Conservation (phyloP, 2,113 vertebrate species). For the Anser brachyrhynchus region DNA sequence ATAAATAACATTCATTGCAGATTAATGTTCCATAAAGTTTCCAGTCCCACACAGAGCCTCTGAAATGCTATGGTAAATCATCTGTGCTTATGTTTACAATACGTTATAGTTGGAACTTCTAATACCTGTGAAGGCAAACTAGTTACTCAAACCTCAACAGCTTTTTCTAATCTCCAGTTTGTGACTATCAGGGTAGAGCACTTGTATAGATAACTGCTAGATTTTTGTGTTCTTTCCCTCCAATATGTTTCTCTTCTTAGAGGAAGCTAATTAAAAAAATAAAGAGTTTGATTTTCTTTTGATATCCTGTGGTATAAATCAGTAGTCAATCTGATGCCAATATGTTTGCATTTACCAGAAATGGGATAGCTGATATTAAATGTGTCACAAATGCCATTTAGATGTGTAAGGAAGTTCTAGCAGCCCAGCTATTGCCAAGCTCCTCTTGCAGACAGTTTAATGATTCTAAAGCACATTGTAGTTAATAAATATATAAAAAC, state of each 20-base stretch:
- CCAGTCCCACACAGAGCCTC: not conserved
- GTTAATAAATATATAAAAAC: not conserved
- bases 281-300: not conserved
- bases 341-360: not conserved
- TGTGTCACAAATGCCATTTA: not conserved
- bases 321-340: not conserved
- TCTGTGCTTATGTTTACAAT: not conserved
- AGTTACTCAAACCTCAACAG: not conserved
- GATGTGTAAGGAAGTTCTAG: not conserved
- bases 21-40: conserved; percentile 49
- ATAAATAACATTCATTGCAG: conserved; percentile 52
- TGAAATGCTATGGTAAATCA: not conserved
- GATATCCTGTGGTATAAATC: not conserved
- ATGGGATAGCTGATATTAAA: not conserved
- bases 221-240: not conserved
- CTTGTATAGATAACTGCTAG: not conserved
- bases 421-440: not conserved
- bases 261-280: not conserved
- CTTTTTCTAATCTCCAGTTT: not conserved
- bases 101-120: not conserved
- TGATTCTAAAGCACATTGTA: not conserved
- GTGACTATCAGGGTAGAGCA: not conserved
- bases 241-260: not conserved
- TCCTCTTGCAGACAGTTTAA: not conserved
- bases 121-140: not conserved